These are phyloP conservation scores for Bombus consobrinus DNA, from an alignment of 1,140 invertebrate species.

Conservation along the genomic window DNA sequence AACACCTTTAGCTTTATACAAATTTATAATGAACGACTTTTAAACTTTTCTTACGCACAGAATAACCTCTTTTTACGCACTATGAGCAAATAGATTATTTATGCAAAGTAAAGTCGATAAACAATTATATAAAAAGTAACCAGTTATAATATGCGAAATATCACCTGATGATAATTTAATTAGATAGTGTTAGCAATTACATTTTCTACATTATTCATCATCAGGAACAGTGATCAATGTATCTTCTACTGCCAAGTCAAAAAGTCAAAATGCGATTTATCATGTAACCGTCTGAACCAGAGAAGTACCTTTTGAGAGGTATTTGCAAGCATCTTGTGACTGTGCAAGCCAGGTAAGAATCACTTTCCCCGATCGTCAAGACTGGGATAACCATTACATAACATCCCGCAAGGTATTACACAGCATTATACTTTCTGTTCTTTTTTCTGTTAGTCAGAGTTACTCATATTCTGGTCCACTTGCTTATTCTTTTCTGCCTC, in stretches of 20 bases:
- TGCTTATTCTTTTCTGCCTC: slow-evolving; percentile 24
- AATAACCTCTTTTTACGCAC: too few relatives aligned
- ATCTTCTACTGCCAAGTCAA: not conserved
- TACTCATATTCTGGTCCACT: slow-evolving; percentile 49
- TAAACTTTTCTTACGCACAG: too few relatives aligned
- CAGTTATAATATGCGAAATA: too few relatives aligned
- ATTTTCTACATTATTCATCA: not conserved
- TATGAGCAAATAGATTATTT: too few relatives aligned
- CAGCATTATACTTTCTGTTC: slow-evolving; percentile 48
- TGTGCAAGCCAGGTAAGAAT: slow-evolving; percentile 66
- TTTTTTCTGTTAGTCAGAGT: slow-evolving; percentile 41
- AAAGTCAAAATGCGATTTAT: not conserved
- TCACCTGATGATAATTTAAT: too few relatives aligned
- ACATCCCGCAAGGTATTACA: slow-evolving; percentile 71
- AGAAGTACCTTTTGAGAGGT: not conserved
- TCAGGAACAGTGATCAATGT: not conserved
- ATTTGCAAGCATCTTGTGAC: slow-evolving; percentile 17
- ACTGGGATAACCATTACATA: slow-evolving; percentile 71
- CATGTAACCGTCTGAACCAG: too few relatives aligned
- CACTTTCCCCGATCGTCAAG: slow-evolving; percentile 77
- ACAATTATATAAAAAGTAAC: too few relatives aligned
- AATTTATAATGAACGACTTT: too few relatives aligned
- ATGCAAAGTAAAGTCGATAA: too few relatives aligned
- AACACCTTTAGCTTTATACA: not conserved
- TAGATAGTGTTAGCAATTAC: not conserved